Base-by-base conservation (phyloP, 1,140 invertebrate genomes). In the Leptopilina boulardi region DNA sequence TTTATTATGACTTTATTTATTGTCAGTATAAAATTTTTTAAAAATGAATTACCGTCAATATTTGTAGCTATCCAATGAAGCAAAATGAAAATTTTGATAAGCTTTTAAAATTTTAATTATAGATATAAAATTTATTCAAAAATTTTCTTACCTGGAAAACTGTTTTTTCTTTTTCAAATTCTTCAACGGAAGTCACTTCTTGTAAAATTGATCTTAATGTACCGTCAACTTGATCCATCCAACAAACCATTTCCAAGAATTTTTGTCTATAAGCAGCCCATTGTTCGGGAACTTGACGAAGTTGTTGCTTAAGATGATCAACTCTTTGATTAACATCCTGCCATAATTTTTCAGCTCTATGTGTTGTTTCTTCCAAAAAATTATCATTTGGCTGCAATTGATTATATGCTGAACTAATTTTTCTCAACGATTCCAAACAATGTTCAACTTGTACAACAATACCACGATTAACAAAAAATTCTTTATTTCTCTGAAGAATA, bases 161-260 rank as follows among this genome's bases (percentile, higher is more conserved):
- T 23, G 93, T 93, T 88, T 97, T 96, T 89, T 98, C 94, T 77
- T 93, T 93, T 87, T 98, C 97, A 88, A 98, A 99, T 81, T 98
- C 96, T 82, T 97, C 96, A 83, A 95, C 93, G 1, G 95, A 95
- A 72, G 95, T 94, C 4, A 97, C 94, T 89, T 98, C 96, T 76
- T 95, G 93, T 5, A 97, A 93, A 80, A 98, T 95, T 73, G 94
- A 95, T 84, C 95, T 94, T 77, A 98, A 92, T 30, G 95, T 95
- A 73, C 92, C 92, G 85, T 98, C 97, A 0, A 99, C 96, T 66
- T 94, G 93, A 85, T 97, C 94, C 96, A 98, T 98, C 97, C 97
- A 99, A 51, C 91, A 89, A n/a, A 94, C 93, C 93, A 98, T 97
- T 74, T 96, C 95, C 30, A 93, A 92, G 85, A 97, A 97, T 82